Evolutionary conservation across 1,140 invertebrate genomes (phyloP).

Genomic region (Heliconius hewitsoni): DNA sequence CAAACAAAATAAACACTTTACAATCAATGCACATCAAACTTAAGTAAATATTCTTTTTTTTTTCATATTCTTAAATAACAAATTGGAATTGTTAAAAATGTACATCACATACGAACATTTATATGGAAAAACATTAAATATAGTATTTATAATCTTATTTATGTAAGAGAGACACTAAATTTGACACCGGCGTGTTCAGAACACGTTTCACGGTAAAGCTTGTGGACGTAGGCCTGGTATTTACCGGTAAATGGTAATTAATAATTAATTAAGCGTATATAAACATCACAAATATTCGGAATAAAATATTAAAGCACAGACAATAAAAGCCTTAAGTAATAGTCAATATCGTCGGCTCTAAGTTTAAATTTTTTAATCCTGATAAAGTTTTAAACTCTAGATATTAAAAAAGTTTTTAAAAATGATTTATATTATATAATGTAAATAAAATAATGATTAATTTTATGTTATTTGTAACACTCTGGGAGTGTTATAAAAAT

Average conservation of each 20-base stretch:
- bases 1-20: not conserved
- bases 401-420: too few species aligned
- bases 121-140: slow-evolving; percentile 48
- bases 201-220: slow-evolving; percentile 57
- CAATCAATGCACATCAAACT: slow-evolving; percentile 18
- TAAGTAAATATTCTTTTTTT: slow-evolving; percentile 20
- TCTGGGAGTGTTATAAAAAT: too few species aligned
- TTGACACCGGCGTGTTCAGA: slow-evolving; percentile 60
- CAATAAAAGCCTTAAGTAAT: slow-evolving; percentile 25
- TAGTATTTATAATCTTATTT: slow-evolving; percentile 33
- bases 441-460: too few species aligned
- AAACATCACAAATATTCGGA: slow-evolving; percentile 56
- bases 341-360: not conserved
- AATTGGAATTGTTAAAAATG: slow-evolving; percentile 41
- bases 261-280: slow-evolving; percentile 47
- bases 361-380: too few species aligned
- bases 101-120: slow-evolving; percentile 52
- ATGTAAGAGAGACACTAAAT: slow-evolving; percentile 32
- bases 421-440: too few species aligned
- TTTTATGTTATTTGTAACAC: too few species aligned
- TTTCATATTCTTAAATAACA: slow-evolving; percentile 17
- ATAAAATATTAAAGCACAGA: slow-evolving; percentile 36
- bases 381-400: too few species aligned
- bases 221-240: slow-evolving; percentile 52
- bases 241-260: slow-evolving; percentile 23